phyloP scores from a whole-genome alignment of 2,797 vertebrate genomes.

The Apodemus agrarius region DNA sequence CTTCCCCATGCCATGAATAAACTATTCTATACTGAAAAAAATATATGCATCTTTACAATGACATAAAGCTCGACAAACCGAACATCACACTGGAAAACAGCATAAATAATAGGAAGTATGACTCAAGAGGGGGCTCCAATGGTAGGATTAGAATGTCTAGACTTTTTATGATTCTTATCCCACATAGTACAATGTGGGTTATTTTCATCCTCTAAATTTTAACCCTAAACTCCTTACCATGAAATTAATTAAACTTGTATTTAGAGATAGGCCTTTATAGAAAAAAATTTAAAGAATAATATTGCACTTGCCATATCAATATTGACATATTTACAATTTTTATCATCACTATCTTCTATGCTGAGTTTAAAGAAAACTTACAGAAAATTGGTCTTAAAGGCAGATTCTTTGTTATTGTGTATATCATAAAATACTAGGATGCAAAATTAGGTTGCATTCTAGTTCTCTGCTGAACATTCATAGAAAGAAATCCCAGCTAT shows the following conservation, averaged over 20 bases:
- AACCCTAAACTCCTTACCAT: background rate
- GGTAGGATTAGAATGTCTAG: background rate
- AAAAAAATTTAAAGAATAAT: constrained; percentile 20
- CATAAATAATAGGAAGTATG: background rate
- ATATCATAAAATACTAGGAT: background rate
- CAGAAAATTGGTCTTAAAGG: background rate
- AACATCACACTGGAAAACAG: background rate
- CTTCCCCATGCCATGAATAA: too few relatives aligned
- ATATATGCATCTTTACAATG: background rate
- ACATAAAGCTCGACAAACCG: background rate
- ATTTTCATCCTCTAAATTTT: background rate
- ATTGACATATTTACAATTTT: background rate
- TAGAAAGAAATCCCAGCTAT: constrained; percentile 37
- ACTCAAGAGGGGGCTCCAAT: background rate
- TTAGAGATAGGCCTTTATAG: background rate
- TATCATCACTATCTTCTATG: background rate
- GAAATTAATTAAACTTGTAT: background rate
- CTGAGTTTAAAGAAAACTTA: background rate
- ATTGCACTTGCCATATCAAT: background rate
- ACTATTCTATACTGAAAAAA: too few relatives aligned
- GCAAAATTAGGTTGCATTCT: constrained; percentile 52
- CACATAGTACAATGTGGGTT: background rate
- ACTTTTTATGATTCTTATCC: background rate
- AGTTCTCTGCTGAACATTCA: constrained; percentile 5
- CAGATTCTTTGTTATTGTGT: background rate